A percentile compares a stretch with the other conserved stretches of the same genome.
Conservation (phyloP, 2,888 invertebrate genomes). For the Crepidodera aurea region DNA sequence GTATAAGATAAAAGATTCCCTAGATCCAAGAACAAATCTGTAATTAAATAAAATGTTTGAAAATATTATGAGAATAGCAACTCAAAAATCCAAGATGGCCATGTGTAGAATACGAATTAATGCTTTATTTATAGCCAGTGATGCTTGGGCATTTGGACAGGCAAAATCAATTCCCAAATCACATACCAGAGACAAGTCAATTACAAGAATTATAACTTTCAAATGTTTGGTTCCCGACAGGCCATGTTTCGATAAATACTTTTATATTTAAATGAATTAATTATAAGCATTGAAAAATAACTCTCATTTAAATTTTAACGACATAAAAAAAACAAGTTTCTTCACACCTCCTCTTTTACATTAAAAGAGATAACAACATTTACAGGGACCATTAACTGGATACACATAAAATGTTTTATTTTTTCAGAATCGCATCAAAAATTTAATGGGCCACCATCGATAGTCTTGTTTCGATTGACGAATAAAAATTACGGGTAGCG, state of each 20-base stretch:
- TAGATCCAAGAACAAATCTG: too few relatives aligned
- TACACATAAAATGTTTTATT: conserved; percentile 44
- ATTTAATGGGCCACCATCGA: conserved; percentile 40
- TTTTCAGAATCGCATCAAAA: conserved; percentile 37
- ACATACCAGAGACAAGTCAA: conserved; percentile 46
- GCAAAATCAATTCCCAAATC: conserved; percentile 38
- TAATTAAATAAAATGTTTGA: too few relatives aligned
- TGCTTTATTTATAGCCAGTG: not conserved
- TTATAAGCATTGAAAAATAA: conserved; percentile 55
- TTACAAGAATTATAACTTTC: conserved; percentile 45
- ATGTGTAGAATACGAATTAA: not conserved
- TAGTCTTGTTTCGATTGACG: conserved; percentile 7
- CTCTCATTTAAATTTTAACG: conserved; percentile 52
- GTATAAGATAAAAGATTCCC: too few relatives aligned
- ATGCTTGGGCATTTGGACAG: conserved; percentile 23
- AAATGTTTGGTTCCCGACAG: conserved; percentile 44
- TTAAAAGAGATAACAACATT: conserved; percentile 46
- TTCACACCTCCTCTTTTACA: conserved; percentile 52
- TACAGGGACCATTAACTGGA: conserved; percentile 46
- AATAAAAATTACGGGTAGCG: conserved; percentile 15
- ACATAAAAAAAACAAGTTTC: conserved; percentile 52
- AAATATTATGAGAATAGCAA: too few relatives aligned
- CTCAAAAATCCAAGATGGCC: too few relatives aligned
- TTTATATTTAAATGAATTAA: conserved; percentile 57
- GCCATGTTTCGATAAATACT: conserved; percentile 53